Conservation (phyloP, 2,888 invertebrate species). For the Troides aeacus region DNA sequence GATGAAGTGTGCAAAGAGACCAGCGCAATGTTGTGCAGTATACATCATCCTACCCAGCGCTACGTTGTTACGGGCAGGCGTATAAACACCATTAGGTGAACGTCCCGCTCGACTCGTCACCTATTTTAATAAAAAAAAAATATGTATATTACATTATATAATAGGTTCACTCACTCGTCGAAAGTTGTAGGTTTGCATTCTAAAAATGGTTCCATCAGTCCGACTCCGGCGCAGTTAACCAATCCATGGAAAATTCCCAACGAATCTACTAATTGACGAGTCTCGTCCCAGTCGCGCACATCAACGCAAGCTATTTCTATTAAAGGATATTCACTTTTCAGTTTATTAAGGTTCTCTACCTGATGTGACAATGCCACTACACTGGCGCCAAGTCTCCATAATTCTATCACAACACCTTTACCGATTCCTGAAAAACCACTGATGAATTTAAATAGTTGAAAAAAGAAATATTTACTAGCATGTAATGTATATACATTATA, state of each 20-base stretch:
- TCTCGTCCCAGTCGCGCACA: constrained; percentile 86
- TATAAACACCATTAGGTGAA: no score
- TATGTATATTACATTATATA: no score
- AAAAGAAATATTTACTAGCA: neutral
- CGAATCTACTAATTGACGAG: constrained; percentile 76
- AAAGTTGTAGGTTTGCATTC: constrained; percentile 84
- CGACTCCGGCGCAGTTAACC: constrained; percentile 93
- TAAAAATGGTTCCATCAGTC: constrained; percentile 84
- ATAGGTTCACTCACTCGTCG: constrained; percentile 79
- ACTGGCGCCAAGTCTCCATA: constrained; percentile 83
- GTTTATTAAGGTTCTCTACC: constrained; percentile 79
- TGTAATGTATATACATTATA: neutral
- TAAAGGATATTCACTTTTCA: constrained; percentile 80
- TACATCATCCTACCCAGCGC: no score
- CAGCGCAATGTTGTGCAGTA: neutral
- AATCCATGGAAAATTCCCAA: constrained; percentile 86
- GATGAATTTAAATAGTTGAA: neutral
- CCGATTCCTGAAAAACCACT: constrained; percentile 82
- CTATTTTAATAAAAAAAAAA: neutral
- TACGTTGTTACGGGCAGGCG: no score
- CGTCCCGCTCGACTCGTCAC: no score
- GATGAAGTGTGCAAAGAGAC: no score
- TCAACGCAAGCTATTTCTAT: constrained; percentile 84
- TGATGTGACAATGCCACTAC: constrained; percentile 88
- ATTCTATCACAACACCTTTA: constrained; percentile 82